Conservation (phyloP, 1,140 invertebrate genomes). For the Dinoponera quadriceps region DNA sequence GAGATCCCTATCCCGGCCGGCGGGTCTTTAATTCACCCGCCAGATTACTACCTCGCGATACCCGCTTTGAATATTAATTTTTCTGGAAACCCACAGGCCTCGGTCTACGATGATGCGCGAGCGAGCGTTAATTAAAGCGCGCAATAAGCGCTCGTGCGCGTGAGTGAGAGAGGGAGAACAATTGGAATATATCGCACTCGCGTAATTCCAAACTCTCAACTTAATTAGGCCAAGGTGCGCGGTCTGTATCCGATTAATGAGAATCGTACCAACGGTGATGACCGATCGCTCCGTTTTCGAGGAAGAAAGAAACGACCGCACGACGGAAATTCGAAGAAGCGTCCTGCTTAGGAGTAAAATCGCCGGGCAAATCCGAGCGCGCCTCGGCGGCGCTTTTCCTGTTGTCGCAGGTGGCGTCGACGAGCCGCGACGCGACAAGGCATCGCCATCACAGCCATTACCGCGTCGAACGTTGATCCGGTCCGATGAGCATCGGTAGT, state of each 20-base stretch:
- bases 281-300: not conserved
- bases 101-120: conserved; percentile 14
- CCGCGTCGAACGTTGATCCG: conserved; percentile 71
- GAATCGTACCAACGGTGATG: conserved; percentile 3
- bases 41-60: conserved; percentile 63
- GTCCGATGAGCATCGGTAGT: conserved; percentile 63
- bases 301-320: conserved; percentile 1
- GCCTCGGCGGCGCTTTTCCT: conserved; percentile 68
- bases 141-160: conserved; percentile 7
- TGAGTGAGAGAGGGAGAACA: not conserved
- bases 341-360: conserved; percentile 32
- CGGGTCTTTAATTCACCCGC: conserved; percentile 61
- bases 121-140: conserved; percentile 44
- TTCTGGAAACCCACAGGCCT: conserved; percentile 1
- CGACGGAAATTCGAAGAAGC: conserved; percentile 1
- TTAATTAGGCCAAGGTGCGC: conserved; percentile 12
- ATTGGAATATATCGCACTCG: conserved; percentile 8
- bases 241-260: not conserved
- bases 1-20: conserved; percentile 70
- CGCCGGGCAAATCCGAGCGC: conserved; percentile 77
- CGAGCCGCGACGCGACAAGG: conserved; percentile 84
- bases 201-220: conserved; percentile 7
- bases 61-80: conserved; percentile 39
- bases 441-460: conserved; percentile 85
- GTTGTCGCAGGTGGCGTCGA: conserved; percentile 81